phyloP scores from a whole-genome alignment of 2,797 vertebrate species.

The Ficedula albicollis region DNA sequence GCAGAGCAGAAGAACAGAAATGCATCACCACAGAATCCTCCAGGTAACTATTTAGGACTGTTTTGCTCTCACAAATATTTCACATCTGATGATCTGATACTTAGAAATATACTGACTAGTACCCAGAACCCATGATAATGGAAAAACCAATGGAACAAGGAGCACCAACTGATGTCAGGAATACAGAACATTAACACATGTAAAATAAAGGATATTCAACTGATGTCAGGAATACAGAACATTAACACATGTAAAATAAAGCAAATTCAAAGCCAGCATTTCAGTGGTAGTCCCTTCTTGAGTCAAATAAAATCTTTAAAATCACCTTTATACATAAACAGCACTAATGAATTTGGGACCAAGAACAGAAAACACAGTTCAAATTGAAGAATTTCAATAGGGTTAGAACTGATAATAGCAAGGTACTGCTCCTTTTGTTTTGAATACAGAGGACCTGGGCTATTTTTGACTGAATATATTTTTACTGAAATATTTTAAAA shows the following conservation, averaged over 20 bases:
- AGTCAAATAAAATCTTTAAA: accelerated
- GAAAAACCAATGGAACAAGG: not conserved
- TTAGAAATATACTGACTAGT: not conserved
- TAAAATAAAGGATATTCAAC: no score
- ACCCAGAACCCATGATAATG: not conserved
- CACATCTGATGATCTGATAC: not conserved
- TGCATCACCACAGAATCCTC: not conserved
- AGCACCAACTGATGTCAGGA: not conserved
- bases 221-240: not conserved
- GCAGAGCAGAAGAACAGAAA: not conserved
- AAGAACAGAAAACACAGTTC: not conserved
- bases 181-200: not conserved
- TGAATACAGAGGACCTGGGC: not conserved
- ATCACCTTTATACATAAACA: not conserved
- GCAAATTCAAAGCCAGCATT: not conserved
- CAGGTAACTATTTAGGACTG: not conserved
- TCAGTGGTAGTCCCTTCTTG: not conserved
- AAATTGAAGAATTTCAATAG: not conserved
- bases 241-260: not conserved
- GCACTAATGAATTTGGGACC: not conserved
- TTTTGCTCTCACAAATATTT: not conserved
- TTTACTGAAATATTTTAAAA: not conserved
- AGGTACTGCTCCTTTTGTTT: not conserved
- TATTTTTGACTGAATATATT: not conserved
- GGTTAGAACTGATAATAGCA: not conserved